Evolutionary conservation across 2,797 vertebrate genomes (phyloP), one percentile per base, ranked within the genome.

Genomic region (Loriculus beryllinus): DNA sequence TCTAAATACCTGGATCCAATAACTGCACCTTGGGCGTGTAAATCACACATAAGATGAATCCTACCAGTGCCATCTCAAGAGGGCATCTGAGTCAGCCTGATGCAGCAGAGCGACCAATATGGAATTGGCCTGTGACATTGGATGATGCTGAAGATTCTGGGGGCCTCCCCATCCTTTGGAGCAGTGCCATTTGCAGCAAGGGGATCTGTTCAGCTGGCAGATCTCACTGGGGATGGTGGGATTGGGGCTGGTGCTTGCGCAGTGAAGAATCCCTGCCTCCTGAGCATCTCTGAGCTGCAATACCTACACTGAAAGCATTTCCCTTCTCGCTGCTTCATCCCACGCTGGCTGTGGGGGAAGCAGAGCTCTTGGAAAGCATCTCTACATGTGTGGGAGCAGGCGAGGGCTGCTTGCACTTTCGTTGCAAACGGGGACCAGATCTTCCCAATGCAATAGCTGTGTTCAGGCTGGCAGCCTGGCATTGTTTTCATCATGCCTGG

Each of bases 291-390:
- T 4, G 14, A 74, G 76, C 82, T 37, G 33, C 9, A 3, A 17
- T 25, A 26, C 21, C 43, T 48, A 23, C 14, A 33, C 57, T 69
- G 35, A 71, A 89, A 93, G 39, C 42, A 7, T 59, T 92, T 93
- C 54, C 57, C 49, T 75, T 83, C 75, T 75, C n/a, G 4, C 39
- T 29, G 35, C 72, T 92, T 43, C 72, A 54, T 91, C 76, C 82
- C 39, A 94, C 59, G 0, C 0, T 4, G 49, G 42, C 76, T 81
- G 79, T 54, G 81, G 81, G 90, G 78, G 92, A 94, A 94, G 88
- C 49, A 75, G 54, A 94, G 52, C 84, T 92, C 86, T 91, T 92
- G 75, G 90, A 92, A 91, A 91, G 52, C 45, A 22, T 87, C 39
- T 95, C 2, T 1, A 47, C 2, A 1, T 31, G 76, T 26, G 92